Evolutionary conservation across 2,888 invertebrate species (phyloP).

Genomic region (Parascotia fuliginaria): DNA sequence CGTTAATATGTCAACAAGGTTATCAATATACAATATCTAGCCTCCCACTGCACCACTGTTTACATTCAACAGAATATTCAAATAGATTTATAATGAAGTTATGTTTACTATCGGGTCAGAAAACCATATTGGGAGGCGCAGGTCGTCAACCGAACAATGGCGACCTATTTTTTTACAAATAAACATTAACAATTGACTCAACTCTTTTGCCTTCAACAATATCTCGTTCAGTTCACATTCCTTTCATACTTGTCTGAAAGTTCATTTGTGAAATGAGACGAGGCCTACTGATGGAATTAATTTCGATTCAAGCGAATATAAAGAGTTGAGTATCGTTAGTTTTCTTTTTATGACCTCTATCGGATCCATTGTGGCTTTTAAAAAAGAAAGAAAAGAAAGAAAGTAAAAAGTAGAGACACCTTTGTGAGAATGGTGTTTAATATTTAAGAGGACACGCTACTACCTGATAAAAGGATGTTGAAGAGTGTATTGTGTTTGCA

Average conservation of each 20-base stretch:
- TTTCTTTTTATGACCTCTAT: conserved; percentile 28
- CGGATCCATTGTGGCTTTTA: conserved; percentile 8
- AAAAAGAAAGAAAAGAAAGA: too few species aligned
- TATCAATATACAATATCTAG: conserved; percentile 70
- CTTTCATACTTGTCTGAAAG: conserved; percentile 50
- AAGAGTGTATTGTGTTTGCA: too few species aligned
- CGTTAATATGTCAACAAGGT: conserved; percentile 80
- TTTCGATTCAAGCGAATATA: conserved; percentile 45
- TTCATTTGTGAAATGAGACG: conserved; percentile 50
- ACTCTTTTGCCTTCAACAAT: conserved; percentile 68
- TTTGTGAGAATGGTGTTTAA: too few species aligned
- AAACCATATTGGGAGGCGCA: conserved; percentile 50
- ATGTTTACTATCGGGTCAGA: conserved; percentile 40
- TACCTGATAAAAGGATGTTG: too few species aligned
- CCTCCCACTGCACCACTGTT: conserved; percentile 56
- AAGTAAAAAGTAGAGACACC: too few species aligned
- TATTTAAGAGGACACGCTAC: too few species aligned
- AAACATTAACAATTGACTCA: conserved; percentile 68
- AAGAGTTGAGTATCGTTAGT: conserved; percentile 26
- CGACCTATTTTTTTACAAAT: conserved; percentile 74
- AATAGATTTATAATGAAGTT: conserved; percentile 40
- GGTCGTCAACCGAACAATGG: conserved; percentile 65
- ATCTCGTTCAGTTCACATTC: conserved; percentile 62
- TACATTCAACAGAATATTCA: conserved; percentile 51
- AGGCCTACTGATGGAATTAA: conserved; percentile 42